Evolutionary conservation across 2,797 vertebrate genomes (phyloP).

Genomic region (Trichosurus vulpecula): DNA sequence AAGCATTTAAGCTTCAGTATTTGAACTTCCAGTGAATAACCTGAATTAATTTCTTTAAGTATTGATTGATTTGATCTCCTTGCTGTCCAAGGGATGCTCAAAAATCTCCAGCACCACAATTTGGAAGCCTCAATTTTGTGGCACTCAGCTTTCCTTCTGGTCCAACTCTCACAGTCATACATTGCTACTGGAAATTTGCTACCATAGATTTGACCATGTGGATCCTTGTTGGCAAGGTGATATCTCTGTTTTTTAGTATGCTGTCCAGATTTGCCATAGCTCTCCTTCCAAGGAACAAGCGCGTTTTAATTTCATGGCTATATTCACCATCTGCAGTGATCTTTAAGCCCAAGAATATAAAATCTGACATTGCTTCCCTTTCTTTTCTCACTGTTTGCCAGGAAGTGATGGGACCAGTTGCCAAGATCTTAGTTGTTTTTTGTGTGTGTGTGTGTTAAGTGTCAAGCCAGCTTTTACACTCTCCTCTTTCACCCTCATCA

Average conservation of each 20-base stretch:
- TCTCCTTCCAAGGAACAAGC: not conserved
- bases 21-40: not conserved
- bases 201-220: not conserved
- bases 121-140: not conserved
- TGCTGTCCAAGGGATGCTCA: not conserved
- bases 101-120: not conserved
- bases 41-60: not conserved
- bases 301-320: conserved; percentile 15
- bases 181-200: not conserved
- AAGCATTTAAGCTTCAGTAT: not conserved
- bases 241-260: not conserved
- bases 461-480: not conserved
- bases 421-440: not conserved
- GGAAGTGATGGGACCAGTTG: not conserved
- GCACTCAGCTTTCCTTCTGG: not conserved
- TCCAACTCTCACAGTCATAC: not conserved
- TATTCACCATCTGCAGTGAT: conserved; percentile 1
- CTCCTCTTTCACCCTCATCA: not conserved
- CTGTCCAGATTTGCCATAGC: not conserved
- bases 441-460: no score
- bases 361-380: not conserved
- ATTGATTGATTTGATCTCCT: not conserved
- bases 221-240: not conserved
- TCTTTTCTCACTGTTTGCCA: not conserved
- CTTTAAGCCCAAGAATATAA: conserved; percentile 12